phyloP scores from a whole-genome alignment of 2,113 vertebrate genomes.

The Ibidorhyncha struthersii region DNA sequence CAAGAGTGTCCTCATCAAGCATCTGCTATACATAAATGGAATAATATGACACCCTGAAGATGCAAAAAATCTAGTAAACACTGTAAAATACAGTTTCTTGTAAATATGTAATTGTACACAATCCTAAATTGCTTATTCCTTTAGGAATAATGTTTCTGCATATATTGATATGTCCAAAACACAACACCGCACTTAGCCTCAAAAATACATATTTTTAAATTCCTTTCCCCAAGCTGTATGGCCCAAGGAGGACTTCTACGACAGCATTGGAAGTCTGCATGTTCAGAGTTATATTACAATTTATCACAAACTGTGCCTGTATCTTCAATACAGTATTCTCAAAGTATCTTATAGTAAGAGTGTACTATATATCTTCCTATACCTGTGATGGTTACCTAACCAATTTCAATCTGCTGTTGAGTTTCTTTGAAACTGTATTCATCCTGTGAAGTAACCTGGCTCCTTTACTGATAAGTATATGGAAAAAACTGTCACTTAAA shows the following conservation, averaged over 20 bases:
- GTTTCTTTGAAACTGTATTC: neutral
- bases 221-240: neutral
- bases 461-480: neutral
- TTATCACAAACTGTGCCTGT: neutral
- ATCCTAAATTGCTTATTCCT: neutral
- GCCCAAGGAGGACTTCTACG: neutral
- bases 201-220: neutral
- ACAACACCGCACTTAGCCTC: neutral
- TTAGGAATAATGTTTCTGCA: neutral
- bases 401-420: neutral
- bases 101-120: neutral
- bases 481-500: neutral
- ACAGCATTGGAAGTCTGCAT: neutral
- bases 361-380: neutral
- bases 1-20: neutral
- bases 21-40: neutral
- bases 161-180: neutral
- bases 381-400: neutral
- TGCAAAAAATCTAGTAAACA: neutral
- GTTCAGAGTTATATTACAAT: neutral
- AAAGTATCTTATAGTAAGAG: neutral
- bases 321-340: neutral
- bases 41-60: accelerated
- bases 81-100: neutral
- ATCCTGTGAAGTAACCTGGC: neutral